Evolutionary conservation across 2,888 invertebrate species (phyloP).

Genomic region (Tenthredo livida): DNA sequence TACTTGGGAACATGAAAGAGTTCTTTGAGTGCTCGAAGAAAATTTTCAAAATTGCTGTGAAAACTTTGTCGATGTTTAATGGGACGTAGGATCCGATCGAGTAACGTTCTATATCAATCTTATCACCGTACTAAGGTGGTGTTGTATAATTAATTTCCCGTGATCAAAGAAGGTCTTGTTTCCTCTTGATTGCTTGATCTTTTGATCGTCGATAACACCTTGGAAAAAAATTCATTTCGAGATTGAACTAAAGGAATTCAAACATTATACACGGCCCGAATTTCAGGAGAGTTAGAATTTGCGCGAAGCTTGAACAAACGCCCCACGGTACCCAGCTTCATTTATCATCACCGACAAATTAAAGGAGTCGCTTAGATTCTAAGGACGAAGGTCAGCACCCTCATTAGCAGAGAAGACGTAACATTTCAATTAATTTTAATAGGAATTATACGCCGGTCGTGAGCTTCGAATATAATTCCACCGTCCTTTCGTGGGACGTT

Average conservation of each 20-base stretch:
- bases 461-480: neutral
- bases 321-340: neutral
- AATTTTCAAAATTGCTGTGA: neutral
- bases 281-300: neutral
- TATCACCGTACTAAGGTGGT: neutral
- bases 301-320: neutral
- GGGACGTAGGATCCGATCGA: constrained; percentile 11
- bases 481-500: neutral
- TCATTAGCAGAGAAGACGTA: neutral
- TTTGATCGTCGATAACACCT: neutral
- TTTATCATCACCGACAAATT: constrained; percentile 22
- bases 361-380: neutral
- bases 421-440: constrained; percentile 31
- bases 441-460: neutral
- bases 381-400: constrained; percentile 4
- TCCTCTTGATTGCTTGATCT: neutral
- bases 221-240: neutral
- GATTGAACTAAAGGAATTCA: neutral
- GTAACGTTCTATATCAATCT: neutral
- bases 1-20: constrained; percentile 1
- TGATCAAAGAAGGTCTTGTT: constrained; percentile 19
- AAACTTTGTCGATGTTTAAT: constrained; percentile 23
- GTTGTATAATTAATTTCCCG: neutral
- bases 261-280: neutral
- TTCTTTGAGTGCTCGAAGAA: neutral